Evolutionary conservation across 2,113 vertebrate genomes (phyloP), one percentile per base, ranked within the genome.

Genomic region (Brevimyrus niger): DNA sequence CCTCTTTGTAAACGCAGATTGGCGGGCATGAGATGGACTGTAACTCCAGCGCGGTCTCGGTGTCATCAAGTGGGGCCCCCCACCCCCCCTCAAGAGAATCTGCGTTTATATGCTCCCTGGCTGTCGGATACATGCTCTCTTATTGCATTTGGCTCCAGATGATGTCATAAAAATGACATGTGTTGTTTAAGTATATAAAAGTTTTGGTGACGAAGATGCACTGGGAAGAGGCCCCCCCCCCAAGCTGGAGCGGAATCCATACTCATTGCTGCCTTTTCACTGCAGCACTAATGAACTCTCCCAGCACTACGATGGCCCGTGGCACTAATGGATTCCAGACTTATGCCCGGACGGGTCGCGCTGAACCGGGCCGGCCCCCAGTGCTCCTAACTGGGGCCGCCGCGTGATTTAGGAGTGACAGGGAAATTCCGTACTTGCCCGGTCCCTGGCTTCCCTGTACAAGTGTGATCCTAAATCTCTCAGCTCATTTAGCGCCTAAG

Each of bases 401-500:
- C 8, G 38, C 87, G 85, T 91, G 90, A 90, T 91, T 92, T 91
- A 89, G 91, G 90, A 76, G 73, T 87, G 69, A 89, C 91, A 90
- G 88, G 19, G 89, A 91, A 91, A 88, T 88, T 80, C 48, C 90
- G 61, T 84, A 38, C 65, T 87, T 89, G 38, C 46, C 85, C 69
- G 42, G 87, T 44, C 85, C 82, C 89, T 51, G 87, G 38, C 86
- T 88, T 87, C 38, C 76, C 87, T 69, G 91, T 90, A 86, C 89
- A 89, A 87, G 83, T 88, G 89, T 88, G 48, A 90, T 90, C 87
- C 89, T 89, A 93, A 92, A 93, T 92, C 90, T 92, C 85, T 85
- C 90, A 90, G 90, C 87, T 91, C 92, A 88, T 91, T 91, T 92
- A 92, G 87, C 65, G 89, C 88, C 90, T 91, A 91, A 92, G 88